Base-by-base conservation (phyloP, 2,113 vertebrate species). In the Tursiops truncatus region DNA sequence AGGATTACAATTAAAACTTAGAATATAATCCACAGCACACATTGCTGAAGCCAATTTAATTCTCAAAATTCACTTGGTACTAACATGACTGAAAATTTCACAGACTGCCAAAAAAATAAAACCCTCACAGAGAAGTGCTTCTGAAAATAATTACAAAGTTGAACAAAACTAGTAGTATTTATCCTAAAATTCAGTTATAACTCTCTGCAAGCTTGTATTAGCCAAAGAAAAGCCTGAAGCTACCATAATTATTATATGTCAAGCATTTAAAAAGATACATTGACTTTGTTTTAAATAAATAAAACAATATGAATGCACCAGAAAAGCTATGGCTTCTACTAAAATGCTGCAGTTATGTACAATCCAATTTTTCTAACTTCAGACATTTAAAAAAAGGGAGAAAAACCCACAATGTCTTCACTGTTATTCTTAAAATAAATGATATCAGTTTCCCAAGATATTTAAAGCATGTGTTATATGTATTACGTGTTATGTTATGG, bases 261-360 rank as follows among this genome's bases (percentile, higher is more conserved):
- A 88, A 65, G n/a, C 13, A 88, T 11, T 70, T 28, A 91, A 71
- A 89, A 97, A 90, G 62, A 50, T 31, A 87, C 3, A 73, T 83
- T 84, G 71, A 73, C 41, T 70, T 76, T 65, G 21, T 93, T 82
- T 96, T 53, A 95, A 93, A 67, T 83, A 92, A 95, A 93, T 71
- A 87, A 47, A 89, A 41, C 47, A 92, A 91, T 41, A 15, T 9
- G 13, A 82, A 96, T 58, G 41, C 1, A 83, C 70, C 62, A 50
- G 50, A 90, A 95, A 91, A 60, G 33, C 31, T 74, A 14, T 47
- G 14, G 31, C 38, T 83, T 84, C 76, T 94, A n/a, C 33, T 88
- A 95, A 93, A 93, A 88, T 33, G 23, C 14, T 94, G 7, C 11
- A 73, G 28, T 79, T 84, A 86, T 28, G 2, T 20, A 91, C 0